Percentiles rank a stretch among this genome's conserved stretches.
These are phyloP conservation scores for Drosophila neotestacea DNA, from an alignment of 2,888 invertebrate genomes.

Conservation along the genomic window DNA sequence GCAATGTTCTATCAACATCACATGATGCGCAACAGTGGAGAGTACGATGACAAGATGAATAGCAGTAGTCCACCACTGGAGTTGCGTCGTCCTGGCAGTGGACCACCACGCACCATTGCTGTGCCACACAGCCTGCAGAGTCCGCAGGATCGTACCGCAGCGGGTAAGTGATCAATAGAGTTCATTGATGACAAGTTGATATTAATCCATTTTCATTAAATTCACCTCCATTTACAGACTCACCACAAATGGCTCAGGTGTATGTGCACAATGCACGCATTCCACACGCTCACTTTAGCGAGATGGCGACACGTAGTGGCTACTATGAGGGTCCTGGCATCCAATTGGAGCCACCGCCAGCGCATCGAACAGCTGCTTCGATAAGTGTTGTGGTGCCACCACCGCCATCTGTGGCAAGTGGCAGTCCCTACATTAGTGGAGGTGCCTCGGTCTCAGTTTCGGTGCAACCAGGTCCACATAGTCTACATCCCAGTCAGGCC, in stretches of 20 bases:
- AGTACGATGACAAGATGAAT: conserved; percentile 86
- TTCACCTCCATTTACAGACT: conserved; percentile 84
- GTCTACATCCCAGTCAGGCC: conserved; percentile 75
- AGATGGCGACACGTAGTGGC: conserved; percentile 83
- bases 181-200: neutral
- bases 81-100: conserved; percentile 87
- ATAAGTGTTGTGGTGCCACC: conserved; percentile 85
- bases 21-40: conserved; percentile 85
- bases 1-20: conserved; percentile 84
- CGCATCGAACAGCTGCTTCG: conserved; percentile 84
- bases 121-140: conserved; percentile 90
- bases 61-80: conserved; percentile 91
- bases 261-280: conserved; percentile 87
- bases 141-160: conserved; percentile 88
- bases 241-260: conserved; percentile 90
- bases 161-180: conserved; percentile 85
- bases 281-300: conserved; percentile 85
- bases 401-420: conserved; percentile 67
- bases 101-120: conserved; percentile 87
- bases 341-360: conserved; percentile 88
- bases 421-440: conserved; percentile 71
- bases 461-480: conserved; percentile 64
- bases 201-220: neutral
- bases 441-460: conserved; percentile 57
- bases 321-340: conserved; percentile 86